Conservation (phyloP, 1,140 invertebrate genomes). For the Hyles vespertilio region DNA sequence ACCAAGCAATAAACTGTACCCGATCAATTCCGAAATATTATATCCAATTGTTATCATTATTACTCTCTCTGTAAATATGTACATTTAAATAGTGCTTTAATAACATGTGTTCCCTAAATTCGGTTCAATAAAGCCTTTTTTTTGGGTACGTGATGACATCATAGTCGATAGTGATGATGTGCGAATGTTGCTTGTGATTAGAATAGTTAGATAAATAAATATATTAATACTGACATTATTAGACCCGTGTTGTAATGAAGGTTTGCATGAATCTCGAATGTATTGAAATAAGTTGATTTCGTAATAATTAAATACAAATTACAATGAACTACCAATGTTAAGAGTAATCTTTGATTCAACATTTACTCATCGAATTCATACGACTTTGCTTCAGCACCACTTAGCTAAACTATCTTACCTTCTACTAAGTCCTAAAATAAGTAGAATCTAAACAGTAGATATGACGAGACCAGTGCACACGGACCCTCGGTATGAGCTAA, state of each 20-base stretch:
- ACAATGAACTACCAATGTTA: slow-evolving; percentile 26
- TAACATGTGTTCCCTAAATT: slow-evolving; percentile 60
- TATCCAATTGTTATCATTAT: slow-evolving; percentile 43
- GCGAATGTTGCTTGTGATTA: slow-evolving; percentile 47
- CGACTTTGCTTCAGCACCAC: slow-evolving; percentile 45
- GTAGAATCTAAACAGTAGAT: neutral
- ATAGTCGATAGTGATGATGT: slow-evolving; percentile 22
- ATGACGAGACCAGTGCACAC: neutral
- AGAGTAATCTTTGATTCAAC: slow-evolving; percentile 38
- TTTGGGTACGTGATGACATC: slow-evolving; percentile 22
- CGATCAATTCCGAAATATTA: slow-evolving; percentile 26
- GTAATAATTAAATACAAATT: slow-evolving; percentile 28
- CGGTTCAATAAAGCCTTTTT: slow-evolving; percentile 36
- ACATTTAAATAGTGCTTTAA: slow-evolving; percentile 69
- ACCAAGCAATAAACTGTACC: slow-evolving; percentile 6
- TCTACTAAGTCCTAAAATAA: slow-evolving; percentile 28
- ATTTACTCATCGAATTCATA: slow-evolving; percentile 41
- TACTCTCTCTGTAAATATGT: slow-evolving; percentile 64
- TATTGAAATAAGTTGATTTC: slow-evolving; percentile 31
- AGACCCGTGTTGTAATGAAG: slow-evolving; percentile 18
- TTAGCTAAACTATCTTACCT: slow-evolving; percentile 37
- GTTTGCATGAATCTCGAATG: slow-evolving; percentile 25
- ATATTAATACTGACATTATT: slow-evolving; percentile 6
- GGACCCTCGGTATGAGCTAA: neutral
- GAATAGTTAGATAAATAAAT: slow-evolving; percentile 24